Evolutionary conservation across 2,797 vertebrate genomes (phyloP).

Genomic region (Tangara arthus): DNA sequence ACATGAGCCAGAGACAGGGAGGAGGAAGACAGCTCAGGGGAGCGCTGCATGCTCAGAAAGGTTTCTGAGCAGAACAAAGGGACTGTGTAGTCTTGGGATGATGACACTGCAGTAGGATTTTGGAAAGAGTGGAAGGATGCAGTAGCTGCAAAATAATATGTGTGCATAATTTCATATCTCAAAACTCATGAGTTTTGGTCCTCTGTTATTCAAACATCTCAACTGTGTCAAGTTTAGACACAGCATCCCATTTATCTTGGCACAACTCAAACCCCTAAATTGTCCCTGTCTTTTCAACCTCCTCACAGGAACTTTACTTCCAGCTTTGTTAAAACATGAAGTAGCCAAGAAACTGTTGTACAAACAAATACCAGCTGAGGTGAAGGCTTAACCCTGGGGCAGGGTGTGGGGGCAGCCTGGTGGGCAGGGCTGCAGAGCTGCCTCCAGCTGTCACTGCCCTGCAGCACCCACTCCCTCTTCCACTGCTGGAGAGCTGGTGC

Average conservation of each 20-base stretch:
- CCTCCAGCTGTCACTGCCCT: not conserved
- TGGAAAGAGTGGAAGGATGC: not conserved
- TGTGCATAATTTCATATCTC: not conserved
- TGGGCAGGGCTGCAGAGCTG: not conserved
- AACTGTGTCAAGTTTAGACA: constrained; percentile 58
- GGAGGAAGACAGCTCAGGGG: not conserved
- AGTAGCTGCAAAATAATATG: not conserved
- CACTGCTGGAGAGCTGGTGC: not conserved
- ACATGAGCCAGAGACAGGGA: fast-evolving
- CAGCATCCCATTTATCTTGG: constrained; percentile 47
- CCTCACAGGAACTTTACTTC: not conserved
- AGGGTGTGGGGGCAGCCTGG: not conserved
- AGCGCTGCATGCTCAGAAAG: not conserved
- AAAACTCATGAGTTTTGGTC: not conserved
- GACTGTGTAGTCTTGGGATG: not conserved
- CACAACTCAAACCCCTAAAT: constrained; percentile 35
- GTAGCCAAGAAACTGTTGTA: constrained; percentile 4
- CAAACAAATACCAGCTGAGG: not conserved
- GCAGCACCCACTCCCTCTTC: not conserved
- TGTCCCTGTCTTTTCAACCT: constrained; percentile 20
- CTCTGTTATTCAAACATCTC: not conserved
- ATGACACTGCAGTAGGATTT: not conserved
- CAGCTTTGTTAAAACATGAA: constrained; percentile 46
- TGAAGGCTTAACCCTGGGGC: not conserved
- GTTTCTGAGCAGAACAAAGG: not conserved